A percentile compares a stretch with the other conserved stretches of the same genome.
Evolutionary conservation across 1,140 invertebrate genomes (phyloP).

Genomic region (Ectropis grisescens): DNA sequence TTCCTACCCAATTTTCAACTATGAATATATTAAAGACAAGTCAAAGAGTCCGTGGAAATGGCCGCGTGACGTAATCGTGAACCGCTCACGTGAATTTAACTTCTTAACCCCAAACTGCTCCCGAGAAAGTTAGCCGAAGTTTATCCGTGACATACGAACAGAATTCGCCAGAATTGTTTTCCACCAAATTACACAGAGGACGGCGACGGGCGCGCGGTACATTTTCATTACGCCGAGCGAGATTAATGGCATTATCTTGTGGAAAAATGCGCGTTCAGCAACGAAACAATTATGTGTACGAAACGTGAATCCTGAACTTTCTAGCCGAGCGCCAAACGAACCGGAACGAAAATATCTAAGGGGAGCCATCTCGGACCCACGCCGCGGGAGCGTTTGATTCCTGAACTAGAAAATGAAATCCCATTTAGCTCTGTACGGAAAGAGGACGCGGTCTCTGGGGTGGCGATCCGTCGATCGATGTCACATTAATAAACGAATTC

Average conservation of each 20-base stretch:
- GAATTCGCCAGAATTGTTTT: conserved; percentile 25
- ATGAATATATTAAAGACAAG: conserved; percentile 39
- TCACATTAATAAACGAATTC: conserved; percentile 54
- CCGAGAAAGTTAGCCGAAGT: conserved; percentile 9
- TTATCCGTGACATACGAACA: conserved; percentile 11
- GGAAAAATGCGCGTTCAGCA: conserved; percentile 33
- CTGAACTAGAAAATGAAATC: conserved; percentile 63
- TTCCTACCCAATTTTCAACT: conserved; percentile 29
- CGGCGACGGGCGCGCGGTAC: conserved; percentile 19
- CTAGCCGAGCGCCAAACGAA: conserved; percentile 22
- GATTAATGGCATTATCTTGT: conserved; percentile 44
- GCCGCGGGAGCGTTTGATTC: conserved; percentile 49
- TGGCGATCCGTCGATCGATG: conserved; percentile 29
- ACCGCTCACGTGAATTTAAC: conserved; percentile 18
- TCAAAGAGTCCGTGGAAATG: conserved; percentile 17
- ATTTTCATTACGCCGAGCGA: conserved; percentile 39
- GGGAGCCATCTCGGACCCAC: conserved; percentile 26
- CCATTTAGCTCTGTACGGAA: conserved; percentile 42
- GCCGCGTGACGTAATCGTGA: conserved; percentile 2
- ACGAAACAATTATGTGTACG: conserved; percentile 37
- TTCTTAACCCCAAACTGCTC: conserved; percentile 10
- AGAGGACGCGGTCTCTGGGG: conserved; percentile 25
- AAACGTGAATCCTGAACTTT: conserved; percentile 17
- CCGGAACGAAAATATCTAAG: conserved; percentile 43
- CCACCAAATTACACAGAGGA: conserved; percentile 16